Evolutionary conservation across 2,888 invertebrate genomes (phyloP), one percentile per base, ranked within the genome.

Genomic region (Lutraria lutraria): DNA sequence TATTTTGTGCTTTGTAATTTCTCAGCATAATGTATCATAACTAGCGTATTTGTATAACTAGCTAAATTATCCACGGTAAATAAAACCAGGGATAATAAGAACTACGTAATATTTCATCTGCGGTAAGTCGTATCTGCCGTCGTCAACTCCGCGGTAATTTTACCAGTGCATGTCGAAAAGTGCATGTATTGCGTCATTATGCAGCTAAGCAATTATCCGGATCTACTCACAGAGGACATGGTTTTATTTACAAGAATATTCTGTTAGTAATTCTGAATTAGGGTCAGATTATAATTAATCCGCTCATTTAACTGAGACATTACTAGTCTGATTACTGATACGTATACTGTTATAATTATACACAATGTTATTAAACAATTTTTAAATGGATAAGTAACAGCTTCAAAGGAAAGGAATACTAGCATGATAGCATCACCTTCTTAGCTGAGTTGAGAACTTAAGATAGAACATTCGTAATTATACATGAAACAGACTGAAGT

Each of bases 1-100:
- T n/a, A 68, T 68, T 43, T 43, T 43, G 43, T 43, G 25, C n/a
- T 25, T 68, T 68, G 63, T 68, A 68, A 68, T 68, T 68, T 68
- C 25, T n/a, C 63, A 68, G 63, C 25, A 25, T 25, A 68, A 25
- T 68, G n/a, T 68, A 68, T 68, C 63, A 68, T 25, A 6, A 4
- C n/a, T 63, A 68, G 25, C 63, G 6, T 68, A 68, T 43, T 43
- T 43, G 43, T 43, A 4, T 2, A 68, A 25, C n/a, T 12, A 68
- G 63, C n/a, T 68, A 68, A 25, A 25, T 25, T 25, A 68, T 68
- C 63, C 12, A 12, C 63, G 63, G n/a, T n/a, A 68, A 60, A 60
- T n/a, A 21, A 21, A 68, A 68, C 25, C n/a, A 68, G 0, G 63
- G 8, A 25, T 21, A 0, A 68, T 68, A n/a, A 68, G 63, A 68